phyloP scores from a whole-genome alignment of 2,888 invertebrate genomes.

The Limenitis camilla region DNA sequence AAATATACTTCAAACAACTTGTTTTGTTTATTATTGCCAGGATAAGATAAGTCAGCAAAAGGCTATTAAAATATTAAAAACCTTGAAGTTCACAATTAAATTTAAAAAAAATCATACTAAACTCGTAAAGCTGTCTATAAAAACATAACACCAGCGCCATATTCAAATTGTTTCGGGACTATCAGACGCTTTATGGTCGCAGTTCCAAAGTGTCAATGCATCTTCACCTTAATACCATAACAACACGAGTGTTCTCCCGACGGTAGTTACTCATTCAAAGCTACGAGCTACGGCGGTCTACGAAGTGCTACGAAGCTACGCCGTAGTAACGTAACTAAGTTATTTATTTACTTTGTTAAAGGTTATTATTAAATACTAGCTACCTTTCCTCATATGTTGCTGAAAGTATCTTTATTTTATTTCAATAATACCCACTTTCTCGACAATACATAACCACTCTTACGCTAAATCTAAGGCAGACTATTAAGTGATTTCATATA shows the following conservation, averaged over 20 bases:
- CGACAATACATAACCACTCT: too few relatives aligned
- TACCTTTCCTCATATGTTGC: too few relatives aligned
- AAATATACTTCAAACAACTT: too few relatives aligned
- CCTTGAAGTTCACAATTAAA: too few relatives aligned
- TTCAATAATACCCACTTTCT: too few relatives aligned
- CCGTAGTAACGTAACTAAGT: slow-evolving; percentile 1
- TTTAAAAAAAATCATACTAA: too few relatives aligned
- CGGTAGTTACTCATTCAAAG: slow-evolving; percentile 23
- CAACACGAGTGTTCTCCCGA: slow-evolving; percentile 12
- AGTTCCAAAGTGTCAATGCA: slow-evolving; percentile 6
- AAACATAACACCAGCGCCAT: slow-evolving; percentile 18
- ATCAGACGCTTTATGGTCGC: slow-evolving; percentile 22
- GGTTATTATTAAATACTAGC: neutral
- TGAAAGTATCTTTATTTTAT: too few relatives aligned
- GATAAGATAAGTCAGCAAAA: too few relatives aligned
- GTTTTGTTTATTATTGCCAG: too few relatives aligned
- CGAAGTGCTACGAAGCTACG: slow-evolving; percentile 16
- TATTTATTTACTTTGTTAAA: slow-evolving; percentile 6
- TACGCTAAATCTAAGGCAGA: too few relatives aligned
- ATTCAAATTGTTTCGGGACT: slow-evolving; percentile 25
- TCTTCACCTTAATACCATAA: slow-evolving; percentile 14
- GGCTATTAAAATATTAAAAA: too few relatives aligned
- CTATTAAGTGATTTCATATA: too few relatives aligned
- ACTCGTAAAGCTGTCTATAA: slow-evolving; percentile 14
- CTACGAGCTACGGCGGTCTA: slow-evolving; percentile 13